These are phyloP conservation scores for Rhea americana DNA, from an alignment of 2,113 vertebrate species.

Conservation along the genomic window DNA sequence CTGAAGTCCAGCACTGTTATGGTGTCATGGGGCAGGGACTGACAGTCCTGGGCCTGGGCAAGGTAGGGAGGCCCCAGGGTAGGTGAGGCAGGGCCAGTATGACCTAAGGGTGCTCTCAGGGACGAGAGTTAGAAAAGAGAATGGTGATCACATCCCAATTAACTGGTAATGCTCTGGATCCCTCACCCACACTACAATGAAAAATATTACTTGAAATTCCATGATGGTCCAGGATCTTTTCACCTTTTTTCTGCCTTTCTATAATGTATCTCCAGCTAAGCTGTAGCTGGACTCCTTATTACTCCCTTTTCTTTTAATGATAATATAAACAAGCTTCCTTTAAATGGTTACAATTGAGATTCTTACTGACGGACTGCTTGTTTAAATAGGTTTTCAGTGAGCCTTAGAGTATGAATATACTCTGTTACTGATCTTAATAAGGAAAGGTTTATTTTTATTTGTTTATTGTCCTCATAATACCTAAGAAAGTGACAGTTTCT, in stretches of 20 bases:
- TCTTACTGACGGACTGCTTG: neutral
- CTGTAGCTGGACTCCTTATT: neutral
- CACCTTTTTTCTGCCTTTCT: neutral
- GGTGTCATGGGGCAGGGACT: neutral
- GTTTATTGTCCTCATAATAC: neutral
- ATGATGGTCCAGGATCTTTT: neutral
- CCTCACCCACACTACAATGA: neutral
- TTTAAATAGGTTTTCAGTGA: neutral
- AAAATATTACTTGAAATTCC: neutral
- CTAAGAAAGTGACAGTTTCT: neutral
- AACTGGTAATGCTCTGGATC: neutral
- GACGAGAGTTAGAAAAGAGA: neutral
- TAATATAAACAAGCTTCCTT: neutral
- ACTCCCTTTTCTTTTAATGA: neutral
- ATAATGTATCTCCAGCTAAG: neutral
- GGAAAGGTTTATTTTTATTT: fast-evolving
- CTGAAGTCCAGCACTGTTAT: neutral
- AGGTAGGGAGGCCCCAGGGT: neutral
- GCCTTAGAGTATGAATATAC: neutral
- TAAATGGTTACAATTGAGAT: neutral
- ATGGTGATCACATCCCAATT: neutral
- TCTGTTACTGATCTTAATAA: neutral
- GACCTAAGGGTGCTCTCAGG: neutral
- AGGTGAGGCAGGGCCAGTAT: neutral
- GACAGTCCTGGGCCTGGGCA: fast-evolving